Evolutionary conservation across 2,113 vertebrate species (phyloP).

Genomic region (zebrafish (Danio rerio)): GRCz12tu NC_133184.1:846501-847000

Average conservation of each 20-base stretch:
- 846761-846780: background rate
- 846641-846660: conserved; percentile 15
- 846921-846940: conserved; percentile 25
- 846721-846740: background rate
- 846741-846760: background rate
- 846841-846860: conserved; percentile 5
- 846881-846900: background rate
- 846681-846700: conserved; percentile 18
- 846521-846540: conserved; percentile 32
- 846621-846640: conserved; percentile 19
- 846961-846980: background rate
- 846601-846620: conserved; percentile 21
- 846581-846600: background rate
- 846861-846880: background rate
- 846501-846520: conserved; percentile 26
- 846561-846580: background rate
- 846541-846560: background rate
- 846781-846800: background rate
- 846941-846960: background rate
- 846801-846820: background rate
- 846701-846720: fast-evolving
- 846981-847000: background rate
- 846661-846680: background rate
- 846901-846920: background rate
- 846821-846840: conserved; percentile 22